Base-by-base conservation (phyloP, 2,797 vertebrate species). In the Dallia pectoralis region DNA sequence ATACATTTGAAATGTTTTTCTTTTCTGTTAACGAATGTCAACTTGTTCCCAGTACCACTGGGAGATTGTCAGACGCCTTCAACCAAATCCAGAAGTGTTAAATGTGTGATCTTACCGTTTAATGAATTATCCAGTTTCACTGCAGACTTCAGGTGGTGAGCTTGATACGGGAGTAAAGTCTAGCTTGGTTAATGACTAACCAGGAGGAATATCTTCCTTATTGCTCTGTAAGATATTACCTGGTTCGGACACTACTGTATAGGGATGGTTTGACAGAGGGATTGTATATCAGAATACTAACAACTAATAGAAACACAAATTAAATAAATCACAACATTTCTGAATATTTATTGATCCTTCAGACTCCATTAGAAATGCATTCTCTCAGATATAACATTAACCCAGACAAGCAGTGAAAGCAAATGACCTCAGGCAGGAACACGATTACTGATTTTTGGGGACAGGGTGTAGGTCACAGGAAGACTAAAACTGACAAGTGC, bases 181-280 rank as follows among this genome's bases (percentile, higher is more conserved):
- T 86, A 2, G 4, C 12, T 15, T 12, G 67, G 89, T 88, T 85
- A 91, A 90, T 89, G 6, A 85, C 59, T 88, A 77, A 91, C 89
- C 3, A 16, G 0, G 0, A 0, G 0, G 15, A 18, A 49, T 40
- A 33, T 79, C 84, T 88, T 89, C 87, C 82, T 90, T 87, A 88
- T 89, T 84, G 80, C 70, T 8, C 22, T 72, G 81, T 82, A 73
- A 2, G 65, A 12, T 44, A 14, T 22, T n/a, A n/a, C 25, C 22
- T 19, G 22, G 59, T 27, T 62, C 11, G 8, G 51, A 22, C 8
- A 0, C 22, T 25, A 62, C 5, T 9, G 7, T 22, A 27, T 62
- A 59, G 8, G 15, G 27, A 62, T 29, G 27, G 51, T 53, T n/a
- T 22, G 5, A 22, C n/a, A 7, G 19, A n/a, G 19, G n/a, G 22